Evolutionary conservation across 1,140 invertebrate genomes (phyloP), one percentile per base, ranked within the genome.

Genomic region (Nomia melanderi): DNA sequence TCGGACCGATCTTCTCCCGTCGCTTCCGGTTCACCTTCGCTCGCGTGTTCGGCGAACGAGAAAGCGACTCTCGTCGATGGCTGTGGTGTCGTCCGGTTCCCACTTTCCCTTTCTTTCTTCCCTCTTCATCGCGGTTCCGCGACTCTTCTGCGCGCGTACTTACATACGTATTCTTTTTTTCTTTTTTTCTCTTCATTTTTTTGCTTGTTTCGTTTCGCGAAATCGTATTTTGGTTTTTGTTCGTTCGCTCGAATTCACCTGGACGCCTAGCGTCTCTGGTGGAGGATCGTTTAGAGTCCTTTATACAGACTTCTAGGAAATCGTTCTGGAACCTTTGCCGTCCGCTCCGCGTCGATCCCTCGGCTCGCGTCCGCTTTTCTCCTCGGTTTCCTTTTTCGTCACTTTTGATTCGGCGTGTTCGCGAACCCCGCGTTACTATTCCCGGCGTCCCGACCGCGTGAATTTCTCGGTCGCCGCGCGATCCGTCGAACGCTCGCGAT

Each of bases 251-350:
- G 54, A 70, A 56, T 82, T 73, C 75, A 69, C 29, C 41, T 44
- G 29, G 77, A 77, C 79, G 81, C 78, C 79, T 83, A 56, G 85
- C 77, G 71, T 64, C 80, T 44, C 59, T n/a, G 67, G 50, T 59
- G 29, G 47, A 79, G 57, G 77, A 71, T 77, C 78, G 77, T 86
- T 87, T 86, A 86, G 73, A 87, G 79, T 84, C 77, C 75, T 70
- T 82, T 78, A 59, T 78, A 81, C 54, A 71, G 79, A 80, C 86
- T 83, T 84, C 57, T 78, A 72, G 71, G 64, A 72, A 83, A 71
- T 84, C 78, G 41, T 73, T 76, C 66, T 72, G 56, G 62, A 67
- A 79, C 53, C 64, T 82, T n/a, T 77, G 62, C 77, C 57, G n/a
- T 56, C 60, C 70, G 27, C 39, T 50, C 76, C 29, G 59, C 27